Percentiles rank a stretch among this genome's conserved stretches.
Evolutionary conservation across 2,797 vertebrate species (phyloP).

Genomic region (Mormyrops boulengeri): DNA sequence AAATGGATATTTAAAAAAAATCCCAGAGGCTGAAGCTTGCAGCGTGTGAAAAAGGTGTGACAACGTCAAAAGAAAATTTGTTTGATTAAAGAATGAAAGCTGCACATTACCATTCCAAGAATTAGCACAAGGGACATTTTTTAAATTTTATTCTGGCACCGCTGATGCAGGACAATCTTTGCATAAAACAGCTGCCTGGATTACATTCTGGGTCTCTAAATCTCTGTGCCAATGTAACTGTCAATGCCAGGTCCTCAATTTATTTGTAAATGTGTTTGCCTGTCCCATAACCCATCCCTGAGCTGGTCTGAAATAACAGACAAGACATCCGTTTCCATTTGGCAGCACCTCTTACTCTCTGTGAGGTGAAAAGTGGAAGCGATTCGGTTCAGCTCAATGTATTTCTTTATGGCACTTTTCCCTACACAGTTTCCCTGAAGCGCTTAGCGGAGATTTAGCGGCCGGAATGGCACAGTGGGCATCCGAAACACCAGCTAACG

Average conservation of each 20-base stretch:
- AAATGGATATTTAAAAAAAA: background rate
- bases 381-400: background rate
- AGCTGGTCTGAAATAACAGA: background rate
- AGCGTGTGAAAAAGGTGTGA: background rate
- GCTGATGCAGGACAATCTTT: background rate
- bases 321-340: background rate
- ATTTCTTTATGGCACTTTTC: background rate
- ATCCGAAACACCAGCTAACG: background rate
- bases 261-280: conserved; percentile 12
- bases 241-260: background rate
- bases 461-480: background rate
- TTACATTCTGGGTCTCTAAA: background rate
- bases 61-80: background rate
- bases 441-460: background rate
- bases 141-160: background rate
- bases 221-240: background rate
- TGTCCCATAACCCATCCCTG: background rate
- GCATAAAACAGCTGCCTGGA: background rate
- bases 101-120: background rate
- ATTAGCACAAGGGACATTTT: background rate
- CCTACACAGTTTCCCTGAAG: background rate
- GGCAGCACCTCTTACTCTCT: background rate
- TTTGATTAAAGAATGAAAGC: background rate
- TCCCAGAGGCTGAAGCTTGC: background rate
- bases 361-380: background rate